Conservation (phyloP, 2,113 vertebrate genomes). For the Cebus imitator region DNA sequence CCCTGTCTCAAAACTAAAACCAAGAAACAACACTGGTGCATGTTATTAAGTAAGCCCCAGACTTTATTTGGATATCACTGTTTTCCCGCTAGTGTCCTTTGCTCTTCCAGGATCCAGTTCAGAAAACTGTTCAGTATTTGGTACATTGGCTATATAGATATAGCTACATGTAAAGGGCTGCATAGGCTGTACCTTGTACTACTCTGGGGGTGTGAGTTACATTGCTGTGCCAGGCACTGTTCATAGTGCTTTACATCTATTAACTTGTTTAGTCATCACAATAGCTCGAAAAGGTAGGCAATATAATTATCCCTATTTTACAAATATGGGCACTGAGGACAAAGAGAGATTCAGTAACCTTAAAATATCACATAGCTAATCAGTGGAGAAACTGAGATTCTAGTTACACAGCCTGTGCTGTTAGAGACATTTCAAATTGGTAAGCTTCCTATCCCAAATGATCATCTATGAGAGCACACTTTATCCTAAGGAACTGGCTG, state of each 20-base stretch:
- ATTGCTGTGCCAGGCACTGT: background rate
- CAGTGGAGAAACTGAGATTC: background rate
- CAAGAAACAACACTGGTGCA: background rate
- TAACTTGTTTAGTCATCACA: background rate
- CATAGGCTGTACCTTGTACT: background rate
- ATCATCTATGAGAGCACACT: background rate
- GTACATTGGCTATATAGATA: background rate
- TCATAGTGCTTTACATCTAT: background rate
- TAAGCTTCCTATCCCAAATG: background rate
- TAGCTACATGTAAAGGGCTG: background rate
- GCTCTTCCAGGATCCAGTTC: background rate
- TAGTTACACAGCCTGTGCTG: background rate
- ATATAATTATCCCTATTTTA: background rate
- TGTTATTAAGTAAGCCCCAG: background rate
- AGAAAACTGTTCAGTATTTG: background rate
- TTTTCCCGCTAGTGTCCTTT: background rate
- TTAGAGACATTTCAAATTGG: slow-evolving; percentile 9
- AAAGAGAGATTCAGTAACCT: background rate
- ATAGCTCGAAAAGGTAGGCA: background rate
- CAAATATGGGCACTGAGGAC: background rate
- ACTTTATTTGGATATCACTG: background rate
- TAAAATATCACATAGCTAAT: background rate
- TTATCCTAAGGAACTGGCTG: background rate
- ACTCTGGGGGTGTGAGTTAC: background rate
- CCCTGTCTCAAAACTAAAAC: too few relatives aligned